These are phyloP conservation scores for Pseudochirops cupreus DNA, from an alignment of 2,797 vertebrate species.

Conservation along the genomic window DNA sequence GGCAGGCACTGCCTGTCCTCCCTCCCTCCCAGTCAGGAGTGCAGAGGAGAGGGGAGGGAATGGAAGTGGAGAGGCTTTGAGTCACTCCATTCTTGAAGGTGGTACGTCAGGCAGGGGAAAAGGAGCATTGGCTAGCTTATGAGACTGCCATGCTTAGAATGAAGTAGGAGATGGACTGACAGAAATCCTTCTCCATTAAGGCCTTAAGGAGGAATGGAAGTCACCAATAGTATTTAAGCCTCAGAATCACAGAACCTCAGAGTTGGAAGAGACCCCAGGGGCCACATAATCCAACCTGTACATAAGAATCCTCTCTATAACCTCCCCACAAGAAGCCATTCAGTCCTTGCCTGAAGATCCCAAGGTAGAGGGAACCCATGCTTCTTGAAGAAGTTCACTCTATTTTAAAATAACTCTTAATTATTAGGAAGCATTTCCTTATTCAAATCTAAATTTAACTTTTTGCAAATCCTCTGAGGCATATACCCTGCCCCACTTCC, in stretches of 20 bases:
- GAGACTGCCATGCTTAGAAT: not conserved
- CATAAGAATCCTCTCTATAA: not conserved
- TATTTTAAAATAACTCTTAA: not conserved
- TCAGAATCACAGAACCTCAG: not conserved
- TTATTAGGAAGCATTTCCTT: not conserved
- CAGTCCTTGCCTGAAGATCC: not conserved
- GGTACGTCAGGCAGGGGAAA: conserved; percentile 38
- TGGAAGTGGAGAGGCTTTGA: conserved; percentile 22
- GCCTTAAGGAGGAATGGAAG: not conserved
- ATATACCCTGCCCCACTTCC: too few species aligned
- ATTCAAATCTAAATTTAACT: not conserved
- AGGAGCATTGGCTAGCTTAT: not conserved
- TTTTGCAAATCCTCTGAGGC: not conserved
- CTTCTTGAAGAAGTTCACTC: not conserved
- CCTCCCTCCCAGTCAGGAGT: not conserved
- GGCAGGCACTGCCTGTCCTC: not conserved
- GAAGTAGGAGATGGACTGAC: not conserved
- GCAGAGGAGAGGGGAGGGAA: not conserved
- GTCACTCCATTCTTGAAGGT: conserved; percentile 34
- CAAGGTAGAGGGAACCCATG: not conserved
- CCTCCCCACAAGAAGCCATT: not conserved
- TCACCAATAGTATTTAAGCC: not conserved
- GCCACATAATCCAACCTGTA: not conserved
- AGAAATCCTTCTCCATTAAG: not conserved
- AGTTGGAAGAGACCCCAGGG: not conserved